A percentile compares a stretch with the other conserved stretches of the same genome.
These are phyloP conservation scores for Hyperopisus bebe DNA, from an alignment of 2,113 vertebrate genomes.

Conservation along the genomic window DNA sequence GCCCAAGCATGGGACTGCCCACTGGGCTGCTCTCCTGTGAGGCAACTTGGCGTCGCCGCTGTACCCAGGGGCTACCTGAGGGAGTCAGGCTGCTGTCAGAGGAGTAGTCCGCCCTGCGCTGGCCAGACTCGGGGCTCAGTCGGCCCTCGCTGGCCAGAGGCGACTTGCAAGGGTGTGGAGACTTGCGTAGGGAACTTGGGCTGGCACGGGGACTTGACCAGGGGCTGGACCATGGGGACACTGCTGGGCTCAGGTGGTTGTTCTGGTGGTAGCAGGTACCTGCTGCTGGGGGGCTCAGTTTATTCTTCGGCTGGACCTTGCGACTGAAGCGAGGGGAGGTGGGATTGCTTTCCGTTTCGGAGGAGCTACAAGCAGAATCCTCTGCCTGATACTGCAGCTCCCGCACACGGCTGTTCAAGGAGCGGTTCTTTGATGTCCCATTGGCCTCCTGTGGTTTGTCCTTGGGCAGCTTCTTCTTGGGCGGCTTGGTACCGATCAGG, in stretches of 20 bases:
- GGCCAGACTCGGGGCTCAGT: constrained; percentile 64
- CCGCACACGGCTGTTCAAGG: constrained; percentile 82
- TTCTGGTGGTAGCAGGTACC: constrained; percentile 55
- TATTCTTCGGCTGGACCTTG: constrained; percentile 59
- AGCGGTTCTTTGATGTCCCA: constrained; percentile 65
- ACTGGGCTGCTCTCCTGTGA: constrained; percentile 79
- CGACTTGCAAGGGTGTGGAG: constrained; percentile 64
- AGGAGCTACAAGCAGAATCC: constrained; percentile 90
- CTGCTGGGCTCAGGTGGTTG: constrained; percentile 82
- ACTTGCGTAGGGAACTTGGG: constrained; percentile 76
- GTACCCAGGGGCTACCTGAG: constrained; percentile 90
- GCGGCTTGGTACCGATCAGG: constrained; percentile 85
- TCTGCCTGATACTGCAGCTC: constrained; percentile 85
- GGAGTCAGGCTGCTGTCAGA: constrained; percentile 90
- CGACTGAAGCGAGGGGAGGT: constrained; percentile 74
- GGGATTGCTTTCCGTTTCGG: constrained; percentile 86
- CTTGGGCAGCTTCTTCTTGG: constrained; percentile 86
- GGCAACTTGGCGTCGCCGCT: constrained; percentile 78
- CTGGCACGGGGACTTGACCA: constrained; percentile 79
- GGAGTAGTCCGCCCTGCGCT: constrained; percentile 79
- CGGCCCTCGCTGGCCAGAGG: constrained; percentile 71
- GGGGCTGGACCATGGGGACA: constrained; percentile 84
- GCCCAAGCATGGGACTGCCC: constrained; percentile 74
- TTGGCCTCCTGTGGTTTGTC: constrained; percentile 70
- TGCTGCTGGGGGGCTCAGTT: constrained; percentile 70